Evolutionary conservation across 2,113 vertebrate species (phyloP), one percentile per base, ranked within the genome.

Genomic region (Columba janthina): DNA sequence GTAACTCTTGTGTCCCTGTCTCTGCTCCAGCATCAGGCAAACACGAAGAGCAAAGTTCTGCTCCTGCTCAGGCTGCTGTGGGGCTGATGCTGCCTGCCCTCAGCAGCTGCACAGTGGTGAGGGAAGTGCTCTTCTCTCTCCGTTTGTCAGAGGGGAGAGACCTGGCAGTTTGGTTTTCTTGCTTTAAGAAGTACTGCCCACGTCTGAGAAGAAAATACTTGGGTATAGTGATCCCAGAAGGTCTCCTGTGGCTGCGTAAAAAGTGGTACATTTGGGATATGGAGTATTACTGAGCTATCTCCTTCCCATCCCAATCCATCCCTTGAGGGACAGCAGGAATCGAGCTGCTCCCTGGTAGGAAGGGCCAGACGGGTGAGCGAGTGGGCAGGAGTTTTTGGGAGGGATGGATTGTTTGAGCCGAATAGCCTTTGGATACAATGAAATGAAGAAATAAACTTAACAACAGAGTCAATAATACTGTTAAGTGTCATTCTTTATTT

Each of bases 61-160:
- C 26, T 86, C 46, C 67, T 38, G 36, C 29, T 69, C 32, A 12
- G 21, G 32, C 15, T 81, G 34, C 53, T 29, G 10, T 13, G 26
- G 8, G 28, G n/a, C 24, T 44, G 26, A 11, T 57, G n/a, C 57
- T 66, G 11, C 51, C 29, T 19, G 51, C 34, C 29, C 36, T 70
- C 51, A 31, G 57, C 56, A 60, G 74, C 53, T 50, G 72, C 75
- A 48, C 0, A 0, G 4, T 18, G 32, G 44, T 12, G 18, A 3
- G 18, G 15, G 11, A 9, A 57, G 29, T 3, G 0, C 28, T 51
- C 48, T 32, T 34, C 12, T 26, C 12, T 26, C 58, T 54, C 42
- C 16, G 50, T 14, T 2, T 22, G 13, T 28, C 15, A 5, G 34
- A 32, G 9, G 10, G 15, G 34, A 75, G 36, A 67, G 13, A 38